phyloP scores from a whole-genome alignment of 2,888 invertebrate species.

The Anagyrus pseudococci region DNA sequence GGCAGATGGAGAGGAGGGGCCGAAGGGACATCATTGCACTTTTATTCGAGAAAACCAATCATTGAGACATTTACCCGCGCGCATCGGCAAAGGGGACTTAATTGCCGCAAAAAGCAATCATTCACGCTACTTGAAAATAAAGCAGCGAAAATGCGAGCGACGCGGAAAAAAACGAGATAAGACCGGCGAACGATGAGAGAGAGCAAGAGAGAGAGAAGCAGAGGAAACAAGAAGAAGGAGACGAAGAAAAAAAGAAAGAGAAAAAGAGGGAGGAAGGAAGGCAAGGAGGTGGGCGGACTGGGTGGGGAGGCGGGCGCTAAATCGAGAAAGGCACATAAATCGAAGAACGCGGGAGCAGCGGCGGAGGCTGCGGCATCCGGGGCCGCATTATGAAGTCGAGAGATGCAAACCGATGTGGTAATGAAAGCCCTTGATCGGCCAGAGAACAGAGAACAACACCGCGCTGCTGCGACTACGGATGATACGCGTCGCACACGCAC shows the following conservation, averaged over 20 bases:
- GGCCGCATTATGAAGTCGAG: constrained; percentile 37
- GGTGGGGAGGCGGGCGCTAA: constrained; percentile 28
- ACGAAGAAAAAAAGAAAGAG: constrained; percentile 18
- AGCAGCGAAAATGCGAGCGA: constrained; percentile 21
- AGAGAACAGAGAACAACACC: constrained; percentile 21
- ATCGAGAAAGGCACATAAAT: constrained; percentile 37
- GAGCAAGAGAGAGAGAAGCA: constrained; percentile 14
- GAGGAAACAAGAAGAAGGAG: constrained; percentile 31
- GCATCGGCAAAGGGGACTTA: constrained; percentile 35
- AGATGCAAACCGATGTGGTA: constrained; percentile 36
- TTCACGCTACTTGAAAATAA: constrained; percentile 36
- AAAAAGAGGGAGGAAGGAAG: constrained; percentile 24
- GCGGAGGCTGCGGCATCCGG: no score
- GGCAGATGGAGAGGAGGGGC: neutral
- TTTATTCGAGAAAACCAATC: constrained; percentile 39
- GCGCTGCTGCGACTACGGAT: constrained; percentile 18
- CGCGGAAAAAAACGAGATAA: constrained; percentile 28
- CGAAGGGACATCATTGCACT: constrained; percentile 35
- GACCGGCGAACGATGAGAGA: neutral
- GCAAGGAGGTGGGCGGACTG: constrained; percentile 28
- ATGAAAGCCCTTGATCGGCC: constrained; percentile 34
- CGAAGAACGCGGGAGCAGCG: constrained; percentile 20
- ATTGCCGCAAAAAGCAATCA: constrained; percentile 40
- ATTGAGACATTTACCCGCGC: constrained; percentile 35
- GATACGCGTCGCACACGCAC: constrained; percentile 17